Percentiles rank a stretch among this genome's conserved stretches.
These are phyloP conservation scores for Scalopus aquaticus DNA, from an alignment of 2,113 vertebrate genomes.

Conservation along the genomic window DNA sequence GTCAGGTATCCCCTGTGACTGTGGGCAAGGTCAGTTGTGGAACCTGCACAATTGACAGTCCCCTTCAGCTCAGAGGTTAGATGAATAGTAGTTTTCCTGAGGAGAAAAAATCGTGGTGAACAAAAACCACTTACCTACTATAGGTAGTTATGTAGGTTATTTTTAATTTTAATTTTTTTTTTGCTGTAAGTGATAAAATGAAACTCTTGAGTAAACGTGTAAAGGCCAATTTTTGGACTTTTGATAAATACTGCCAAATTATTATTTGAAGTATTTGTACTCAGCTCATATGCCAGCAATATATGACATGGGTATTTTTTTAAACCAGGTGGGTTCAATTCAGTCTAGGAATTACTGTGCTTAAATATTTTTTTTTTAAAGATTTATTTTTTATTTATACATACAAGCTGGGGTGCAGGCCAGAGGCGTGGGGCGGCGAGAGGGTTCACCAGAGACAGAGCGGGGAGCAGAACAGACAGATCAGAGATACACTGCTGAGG, in stretches of 20 bases:
- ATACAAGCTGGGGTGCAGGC: too few relatives aligned
- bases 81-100: not conserved
- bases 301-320: not conserved
- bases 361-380: too few relatives aligned
- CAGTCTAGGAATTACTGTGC: not conserved
- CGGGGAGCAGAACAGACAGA: too few relatives aligned
- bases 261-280: not conserved
- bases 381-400: too few relatives aligned
- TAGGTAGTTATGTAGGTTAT: not conserved
- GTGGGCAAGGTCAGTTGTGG: not conserved
- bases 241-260: constrained; percentile 5
- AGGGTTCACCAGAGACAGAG: too few relatives aligned
- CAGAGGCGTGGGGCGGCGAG: too few relatives aligned
- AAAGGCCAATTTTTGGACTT: constrained; percentile 1
- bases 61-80: not conserved
- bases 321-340: not conserved
- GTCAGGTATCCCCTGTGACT: not conserved
- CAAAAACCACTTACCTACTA: too few relatives aligned
- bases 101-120: not conserved
- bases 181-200: not conserved
- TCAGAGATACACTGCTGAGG: too few relatives aligned
- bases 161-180: not conserved
- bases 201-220: too few relatives aligned
- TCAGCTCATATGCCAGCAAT: not conserved
- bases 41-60: not conserved